Evolutionary conservation across 2,113 vertebrate genomes (phyloP).

Genomic region (Accipiter virgatus): DNA sequence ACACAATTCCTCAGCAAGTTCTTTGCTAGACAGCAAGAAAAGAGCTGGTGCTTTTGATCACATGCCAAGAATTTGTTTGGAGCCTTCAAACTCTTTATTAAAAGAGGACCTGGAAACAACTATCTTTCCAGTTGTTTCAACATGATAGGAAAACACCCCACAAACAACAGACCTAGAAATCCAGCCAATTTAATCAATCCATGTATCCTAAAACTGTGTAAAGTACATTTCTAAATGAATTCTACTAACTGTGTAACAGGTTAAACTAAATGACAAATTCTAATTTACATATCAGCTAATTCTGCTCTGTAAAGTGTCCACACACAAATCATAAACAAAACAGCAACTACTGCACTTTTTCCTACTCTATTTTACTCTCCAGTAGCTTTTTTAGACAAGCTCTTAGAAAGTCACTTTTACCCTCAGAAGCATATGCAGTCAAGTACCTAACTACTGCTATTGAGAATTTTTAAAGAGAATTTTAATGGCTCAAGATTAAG

Average conservation of each 20-base stretch:
- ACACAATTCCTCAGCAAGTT: not conserved
- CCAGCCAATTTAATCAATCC: not conserved
- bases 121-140: not conserved
- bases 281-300: not conserved
- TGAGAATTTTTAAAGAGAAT: not conserved
- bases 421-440: not conserved
- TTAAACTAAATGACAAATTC: not conserved
- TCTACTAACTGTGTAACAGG: not conserved
- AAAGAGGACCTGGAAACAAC: not conserved
- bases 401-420: not conserved
- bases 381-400: not conserved
- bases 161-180: not conserved
- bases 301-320: not conserved
- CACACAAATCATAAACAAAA: not conserved
- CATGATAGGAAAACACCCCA: not conserved
- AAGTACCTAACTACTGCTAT: not conserved
- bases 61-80: not conserved
- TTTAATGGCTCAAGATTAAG: not conserved
- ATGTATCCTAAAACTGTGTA: not conserved
- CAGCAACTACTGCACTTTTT: not conserved
- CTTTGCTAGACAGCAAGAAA: not conserved
- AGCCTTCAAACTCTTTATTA: not conserved
- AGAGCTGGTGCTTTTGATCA: not conserved
- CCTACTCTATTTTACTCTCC: not conserved
- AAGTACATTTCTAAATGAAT: not conserved